Evolutionary conservation across 2,113 vertebrate species (phyloP), one percentile per base, ranked within the genome.

Genomic region (Campylorhamphus procurvoides): DNA sequence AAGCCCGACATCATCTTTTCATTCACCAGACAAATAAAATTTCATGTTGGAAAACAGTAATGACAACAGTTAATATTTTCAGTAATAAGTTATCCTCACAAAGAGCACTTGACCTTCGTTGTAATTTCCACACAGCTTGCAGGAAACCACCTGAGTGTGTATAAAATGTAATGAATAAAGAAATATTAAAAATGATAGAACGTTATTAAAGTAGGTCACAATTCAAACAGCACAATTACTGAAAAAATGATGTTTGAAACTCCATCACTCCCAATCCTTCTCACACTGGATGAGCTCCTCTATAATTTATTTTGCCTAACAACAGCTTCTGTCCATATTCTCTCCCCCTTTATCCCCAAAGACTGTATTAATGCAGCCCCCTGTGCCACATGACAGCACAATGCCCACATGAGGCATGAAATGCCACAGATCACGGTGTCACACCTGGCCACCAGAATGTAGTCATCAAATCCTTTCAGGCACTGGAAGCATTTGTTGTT

Each of bases 221-320:
- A 96, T 49, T 93, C 85, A 93, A 96, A 93, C 88, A 88, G 90
- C 80, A 96, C 95, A 90, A 94, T 94, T 94, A 93, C 90, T 64
- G 68, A 28, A 90, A 93, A 89, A 96, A 92, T 2, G 0, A 92
- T 81, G 85, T 78, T 64, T 92, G 88, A 86, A 93, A 74, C 76
- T 19, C 22, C 92, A 94, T 81, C 92, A 49, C 66, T 95, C 92
- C 67, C 72, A 75, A 75, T 40, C 60, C 82, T 83, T 27, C 82
- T 72, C 83, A 64, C 76, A 7, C 64, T 46, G 64, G 89, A 78
- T 84, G 85, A 92, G 64, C 85, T 94, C 40, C 92, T 96, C 90
- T 75, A 50, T 93, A 95, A 93, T 94, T 96, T 96, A 90, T 90
- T 96, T 96, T 94, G 91, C 84, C 96, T 95, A 97, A 95, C 95